Percentiles rank a stretch among this genome's conserved stretches.
These are phyloP conservation scores for Oenanthe melanoleuca DNA, from an alignment of 2,113 vertebrate genomes.

Conservation along the genomic window DNA sequence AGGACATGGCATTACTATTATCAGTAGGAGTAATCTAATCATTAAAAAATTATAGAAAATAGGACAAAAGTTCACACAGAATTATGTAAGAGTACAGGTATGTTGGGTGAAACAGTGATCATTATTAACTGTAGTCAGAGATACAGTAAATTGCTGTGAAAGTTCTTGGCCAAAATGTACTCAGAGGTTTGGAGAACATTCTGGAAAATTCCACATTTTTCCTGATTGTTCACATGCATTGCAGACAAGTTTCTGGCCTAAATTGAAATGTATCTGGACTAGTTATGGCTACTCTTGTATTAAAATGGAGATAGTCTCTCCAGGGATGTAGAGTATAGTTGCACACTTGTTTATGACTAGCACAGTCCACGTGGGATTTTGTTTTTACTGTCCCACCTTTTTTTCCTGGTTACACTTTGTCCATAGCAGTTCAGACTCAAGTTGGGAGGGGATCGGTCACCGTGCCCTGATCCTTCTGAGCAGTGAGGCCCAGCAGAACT, in stretches of 20 bases:
- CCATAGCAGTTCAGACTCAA: neutral
- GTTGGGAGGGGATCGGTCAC: neutral
- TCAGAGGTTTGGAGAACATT: neutral
- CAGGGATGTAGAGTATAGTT: neutral
- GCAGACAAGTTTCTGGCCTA: neutral
- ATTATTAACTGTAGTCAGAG: neutral
- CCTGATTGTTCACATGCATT: neutral
- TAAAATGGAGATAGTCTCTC: neutral
- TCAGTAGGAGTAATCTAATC: neutral
- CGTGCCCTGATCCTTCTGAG: neutral
- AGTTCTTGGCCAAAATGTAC: neutral
- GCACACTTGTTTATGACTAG: neutral
- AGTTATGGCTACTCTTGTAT: neutral
- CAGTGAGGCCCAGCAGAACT: neutral
- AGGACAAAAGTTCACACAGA: neutral
- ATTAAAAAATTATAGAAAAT: neutral
- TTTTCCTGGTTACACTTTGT: neutral
- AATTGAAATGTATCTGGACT: accelerated
- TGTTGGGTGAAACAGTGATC: neutral
- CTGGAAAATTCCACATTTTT: neutral
- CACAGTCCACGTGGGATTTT: neutral
- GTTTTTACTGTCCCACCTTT: neutral
- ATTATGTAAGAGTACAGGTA: neutral
- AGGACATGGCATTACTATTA: neutral
- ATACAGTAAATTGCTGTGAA: neutral